phyloP scores from a whole-genome alignment of 2,113 vertebrate species.

The Apteryx mantelli region DNA sequence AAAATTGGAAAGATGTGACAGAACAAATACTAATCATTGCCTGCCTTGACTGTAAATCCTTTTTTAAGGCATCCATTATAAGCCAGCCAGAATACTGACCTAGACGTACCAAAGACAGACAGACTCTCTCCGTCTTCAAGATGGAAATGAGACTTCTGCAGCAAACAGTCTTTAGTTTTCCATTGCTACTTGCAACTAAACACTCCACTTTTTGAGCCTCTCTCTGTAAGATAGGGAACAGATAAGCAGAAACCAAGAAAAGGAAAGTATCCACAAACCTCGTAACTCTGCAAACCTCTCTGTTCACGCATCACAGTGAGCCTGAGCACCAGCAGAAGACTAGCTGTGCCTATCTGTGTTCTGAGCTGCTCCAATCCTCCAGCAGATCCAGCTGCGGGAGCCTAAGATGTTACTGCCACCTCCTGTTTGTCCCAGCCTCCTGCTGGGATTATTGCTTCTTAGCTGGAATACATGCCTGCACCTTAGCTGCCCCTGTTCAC shows the following conservation, averaged over 20 bases:
- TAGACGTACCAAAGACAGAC: background rate
- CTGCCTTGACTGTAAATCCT: background rate
- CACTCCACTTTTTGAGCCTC: background rate
- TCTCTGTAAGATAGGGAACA: background rate
- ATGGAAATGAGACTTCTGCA: background rate
- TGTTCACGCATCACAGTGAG: background rate
- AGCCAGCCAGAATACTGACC: background rate
- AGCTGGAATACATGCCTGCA: background rate
- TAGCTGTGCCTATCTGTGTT: background rate
- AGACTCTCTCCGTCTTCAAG: background rate
- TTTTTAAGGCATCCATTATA: background rate
- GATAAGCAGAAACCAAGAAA: background rate
- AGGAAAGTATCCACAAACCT: background rate
- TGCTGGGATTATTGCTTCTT: background rate
- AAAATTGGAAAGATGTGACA: background rate
- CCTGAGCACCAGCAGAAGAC: background rate
- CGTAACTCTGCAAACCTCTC: background rate
- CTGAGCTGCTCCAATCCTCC: background rate
- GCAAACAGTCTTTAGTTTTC: background rate
- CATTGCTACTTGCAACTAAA: background rate
- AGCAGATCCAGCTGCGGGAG: background rate
- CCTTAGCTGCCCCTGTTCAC: background rate
- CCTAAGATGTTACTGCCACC: background rate
- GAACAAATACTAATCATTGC: background rate
- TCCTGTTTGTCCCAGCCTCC: background rate